Evolutionary conservation across 2,797 vertebrate species (phyloP).

Genomic region (Tapirus indicus): DNA sequence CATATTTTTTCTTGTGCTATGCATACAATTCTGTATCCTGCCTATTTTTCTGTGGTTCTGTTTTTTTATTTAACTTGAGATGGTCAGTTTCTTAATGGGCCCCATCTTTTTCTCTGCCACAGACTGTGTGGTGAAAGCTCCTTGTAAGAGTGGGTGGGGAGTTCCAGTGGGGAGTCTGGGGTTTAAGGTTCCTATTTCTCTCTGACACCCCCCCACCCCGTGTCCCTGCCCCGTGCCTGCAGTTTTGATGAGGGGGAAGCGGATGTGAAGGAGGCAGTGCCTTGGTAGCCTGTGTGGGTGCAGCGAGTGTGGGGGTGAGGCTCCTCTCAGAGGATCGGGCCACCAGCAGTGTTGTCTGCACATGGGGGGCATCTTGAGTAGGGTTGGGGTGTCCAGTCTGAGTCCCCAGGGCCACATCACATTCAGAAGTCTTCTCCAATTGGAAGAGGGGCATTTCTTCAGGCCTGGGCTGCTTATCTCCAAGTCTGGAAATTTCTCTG

Average conservation of each 20-base stretch:
- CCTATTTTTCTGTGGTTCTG: constrained; percentile 6
- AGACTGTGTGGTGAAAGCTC: not conserved
- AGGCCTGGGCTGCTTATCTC: not conserved
- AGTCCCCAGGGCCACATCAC: not conserved
- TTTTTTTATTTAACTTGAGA: not conserved
- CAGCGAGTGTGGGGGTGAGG: not conserved
- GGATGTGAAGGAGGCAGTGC: not conserved
- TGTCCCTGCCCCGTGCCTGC: not conserved
- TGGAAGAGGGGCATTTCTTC: not conserved
- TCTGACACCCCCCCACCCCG: not conserved
- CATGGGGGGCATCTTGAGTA: not conserved
- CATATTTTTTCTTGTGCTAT: not conserved
- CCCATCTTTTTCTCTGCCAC: not conserved
- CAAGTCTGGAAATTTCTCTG: not conserved
- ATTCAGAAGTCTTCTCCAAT: not conserved
- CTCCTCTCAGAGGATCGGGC: not conserved
- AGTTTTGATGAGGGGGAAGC: not conserved
- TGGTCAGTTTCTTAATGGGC: not conserved
- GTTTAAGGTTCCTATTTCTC: not conserved
- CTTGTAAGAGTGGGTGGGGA: not conserved
- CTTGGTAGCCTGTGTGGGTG: not conserved
- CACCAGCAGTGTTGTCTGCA: not conserved
- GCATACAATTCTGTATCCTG: not conserved
- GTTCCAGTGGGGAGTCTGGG: not conserved
- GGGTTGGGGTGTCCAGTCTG: not conserved